These are phyloP conservation scores for Harpagifer antarcticus DNA, from an alignment of 2,797 vertebrate genomes.

Conservation along the genomic window DNA sequence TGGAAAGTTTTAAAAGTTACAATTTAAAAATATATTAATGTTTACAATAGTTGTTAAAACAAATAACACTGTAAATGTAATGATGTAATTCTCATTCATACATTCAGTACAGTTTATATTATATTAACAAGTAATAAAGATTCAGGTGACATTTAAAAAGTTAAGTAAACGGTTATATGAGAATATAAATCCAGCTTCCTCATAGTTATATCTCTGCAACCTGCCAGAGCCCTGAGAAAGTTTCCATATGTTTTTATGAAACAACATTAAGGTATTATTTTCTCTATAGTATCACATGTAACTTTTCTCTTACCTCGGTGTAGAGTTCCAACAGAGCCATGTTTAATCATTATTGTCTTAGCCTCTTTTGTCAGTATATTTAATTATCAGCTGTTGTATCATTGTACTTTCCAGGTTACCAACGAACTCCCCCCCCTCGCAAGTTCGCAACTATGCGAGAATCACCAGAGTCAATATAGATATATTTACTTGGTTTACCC, in stretches of 20 bases:
- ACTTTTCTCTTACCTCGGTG: conserved; percentile 81
- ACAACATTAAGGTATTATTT: background rate
- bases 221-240: conserved; percentile 20
- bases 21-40: background rate
- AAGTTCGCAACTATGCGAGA: conserved; percentile 14
- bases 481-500: background rate
- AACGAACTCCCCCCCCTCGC: conserved; percentile 22
- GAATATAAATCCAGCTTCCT: background rate
- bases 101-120: background rate
- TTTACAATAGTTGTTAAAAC: background rate
- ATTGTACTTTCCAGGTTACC: conserved; percentile 41
- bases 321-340: conserved; percentile 87
- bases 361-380: background rate
- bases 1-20: conserved; percentile 55
- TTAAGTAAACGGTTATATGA: conserved; percentile 3
- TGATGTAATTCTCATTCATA: background rate
- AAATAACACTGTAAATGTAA: background rate
- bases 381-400: conserved; percentile 41
- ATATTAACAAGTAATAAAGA: background rate
- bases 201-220: conserved; percentile 5
- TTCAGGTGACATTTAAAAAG: background rate
- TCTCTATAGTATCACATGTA: background rate
- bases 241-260: conserved; percentile 74
- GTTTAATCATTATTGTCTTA: conserved; percentile 52
- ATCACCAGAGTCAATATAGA: conserved; percentile 1